phyloP scores from a whole-genome alignment of 64 coral and sea anemone genomes.

The Pocillopora verrucosa region DNA sequence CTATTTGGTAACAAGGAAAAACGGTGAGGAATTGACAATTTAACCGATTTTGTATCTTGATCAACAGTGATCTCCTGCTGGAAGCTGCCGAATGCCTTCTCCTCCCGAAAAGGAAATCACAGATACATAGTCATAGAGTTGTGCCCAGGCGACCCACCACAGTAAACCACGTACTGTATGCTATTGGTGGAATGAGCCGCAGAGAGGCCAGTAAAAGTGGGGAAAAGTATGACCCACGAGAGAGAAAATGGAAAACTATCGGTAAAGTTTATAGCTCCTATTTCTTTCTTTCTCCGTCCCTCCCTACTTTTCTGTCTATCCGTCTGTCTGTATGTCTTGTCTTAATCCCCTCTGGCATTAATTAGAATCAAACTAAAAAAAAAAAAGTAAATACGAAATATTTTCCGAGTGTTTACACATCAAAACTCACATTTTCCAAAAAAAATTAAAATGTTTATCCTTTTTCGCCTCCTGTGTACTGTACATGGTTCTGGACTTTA shows the following conservation, averaged over 20 bases:
- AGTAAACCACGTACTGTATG: constrained; percentile 86
- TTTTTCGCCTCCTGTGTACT: too few relatives aligned
- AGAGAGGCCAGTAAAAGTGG: constrained; percentile 98
- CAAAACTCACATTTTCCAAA: too few relatives aligned
- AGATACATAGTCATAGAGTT: constrained; percentile 64
- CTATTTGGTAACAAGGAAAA: too few relatives aligned
- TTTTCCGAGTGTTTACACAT: too few relatives aligned
- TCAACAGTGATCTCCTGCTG: constrained; percentile 74
- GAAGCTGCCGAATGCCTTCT: constrained; percentile 75
- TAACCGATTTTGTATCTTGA: too few relatives aligned
- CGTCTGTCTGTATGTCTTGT: neutral
- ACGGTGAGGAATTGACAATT: neutral
- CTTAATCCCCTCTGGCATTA: too few relatives aligned
- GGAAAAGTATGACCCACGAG: constrained; percentile 90
- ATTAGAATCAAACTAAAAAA: too few relatives aligned
- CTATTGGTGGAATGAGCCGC: constrained; percentile 98
- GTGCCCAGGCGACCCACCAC: constrained; percentile 68
- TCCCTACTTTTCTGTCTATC: neutral
- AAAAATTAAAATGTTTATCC: too few relatives aligned
- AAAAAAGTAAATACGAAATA: too few relatives aligned
- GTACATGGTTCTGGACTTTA: too few relatives aligned
- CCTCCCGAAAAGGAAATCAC: constrained; percentile 73
- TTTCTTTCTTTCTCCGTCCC: too few relatives aligned
- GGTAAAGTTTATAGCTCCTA: constrained; percentile 38
- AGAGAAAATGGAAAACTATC: constrained; percentile 97